Base-by-base conservation (phyloP, 2,113 vertebrate species). In the Zootoca vivipara region DNA sequence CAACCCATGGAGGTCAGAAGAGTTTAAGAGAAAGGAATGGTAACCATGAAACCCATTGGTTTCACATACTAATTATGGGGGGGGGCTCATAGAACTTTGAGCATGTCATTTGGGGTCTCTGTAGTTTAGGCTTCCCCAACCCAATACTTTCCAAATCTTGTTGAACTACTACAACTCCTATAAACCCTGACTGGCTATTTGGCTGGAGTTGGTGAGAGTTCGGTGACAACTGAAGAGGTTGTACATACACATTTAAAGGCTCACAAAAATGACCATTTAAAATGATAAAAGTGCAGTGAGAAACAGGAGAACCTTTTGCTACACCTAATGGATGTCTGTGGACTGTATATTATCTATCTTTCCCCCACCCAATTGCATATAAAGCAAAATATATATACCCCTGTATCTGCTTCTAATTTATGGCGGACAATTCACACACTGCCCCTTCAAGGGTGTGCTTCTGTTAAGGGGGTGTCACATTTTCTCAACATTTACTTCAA, bases 401-500 rank as follows among this genome's bases (percentile, higher is more conserved):
- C 38, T 86, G 65, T 85, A 90, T 40, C 5, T 91, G 87, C 78
- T 86, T 75, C 86, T 46, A 85, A 2, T 2, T 78, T 89, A 78
- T 87, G 3, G 28, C 4, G 42, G 89, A 87, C 24, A 1, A 28
- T 58, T 91, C 89, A 90, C 87, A 83, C 65, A 90, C 78, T 0
- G 7, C 28, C 67, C 38, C 46, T 56, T 84, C 28, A 56, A 72
- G 82, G 20, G 30, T 22, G 16, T 22, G 35, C 58, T 65, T 42
- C 35, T 42, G 35, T 30, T 77, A 77, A 65, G 56, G 58, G 26
- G 33, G 26, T 40, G n/a, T 42, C 35, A 38, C 33, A 30, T 64
- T 20, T 40, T 42, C 22, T 65, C 24, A 85, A 42, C 6, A 42
- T 16, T 35, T 64, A 81, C 78, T 30, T 12, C 56, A 81, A 24